Evolutionary conservation across 1,140 invertebrate genomes (phyloP).

Genomic region (Heliconius melpomene): DNA sequence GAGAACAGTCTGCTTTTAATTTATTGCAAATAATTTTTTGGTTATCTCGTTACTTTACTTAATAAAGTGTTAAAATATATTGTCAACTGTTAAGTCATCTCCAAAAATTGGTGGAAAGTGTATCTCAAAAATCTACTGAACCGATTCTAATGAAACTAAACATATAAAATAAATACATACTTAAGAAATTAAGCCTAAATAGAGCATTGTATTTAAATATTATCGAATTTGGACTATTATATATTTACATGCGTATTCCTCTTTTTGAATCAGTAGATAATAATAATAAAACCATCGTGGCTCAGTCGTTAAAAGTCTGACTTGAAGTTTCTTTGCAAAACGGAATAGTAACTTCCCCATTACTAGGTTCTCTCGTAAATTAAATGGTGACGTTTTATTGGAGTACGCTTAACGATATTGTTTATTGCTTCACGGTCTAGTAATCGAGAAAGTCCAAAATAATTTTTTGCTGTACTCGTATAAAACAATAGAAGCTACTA

Average conservation of each 20-base stretch:
- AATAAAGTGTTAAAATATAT: not conserved
- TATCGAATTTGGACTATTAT: too few relatives aligned
- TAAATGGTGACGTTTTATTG: not conserved
- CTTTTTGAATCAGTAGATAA: too few relatives aligned
- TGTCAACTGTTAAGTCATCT: too few relatives aligned
- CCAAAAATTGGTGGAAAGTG: too few relatives aligned
- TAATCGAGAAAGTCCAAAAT: not conserved
- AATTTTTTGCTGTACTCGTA: not conserved
- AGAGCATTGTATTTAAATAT: too few relatives aligned
- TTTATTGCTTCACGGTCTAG: not conserved
- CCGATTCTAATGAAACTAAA: too few relatives aligned
- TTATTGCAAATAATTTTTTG: constrained; percentile 31
- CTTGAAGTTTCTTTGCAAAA: not conserved
- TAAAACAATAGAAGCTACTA: not conserved
- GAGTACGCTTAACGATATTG: not conserved
- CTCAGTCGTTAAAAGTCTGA: not conserved
- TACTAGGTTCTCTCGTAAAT: not conserved
- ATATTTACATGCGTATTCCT: too few relatives aligned
- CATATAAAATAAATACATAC: too few relatives aligned
- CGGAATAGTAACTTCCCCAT: not conserved
- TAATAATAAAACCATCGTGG: not conserved
- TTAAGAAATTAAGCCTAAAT: too few relatives aligned
- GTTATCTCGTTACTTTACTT: constrained; percentile 23
- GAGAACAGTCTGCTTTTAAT: constrained; percentile 33
- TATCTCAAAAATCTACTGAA: too few relatives aligned